phyloP scores from a whole-genome alignment of 1,140 invertebrate species.

The Halesus radiatus region DNA sequence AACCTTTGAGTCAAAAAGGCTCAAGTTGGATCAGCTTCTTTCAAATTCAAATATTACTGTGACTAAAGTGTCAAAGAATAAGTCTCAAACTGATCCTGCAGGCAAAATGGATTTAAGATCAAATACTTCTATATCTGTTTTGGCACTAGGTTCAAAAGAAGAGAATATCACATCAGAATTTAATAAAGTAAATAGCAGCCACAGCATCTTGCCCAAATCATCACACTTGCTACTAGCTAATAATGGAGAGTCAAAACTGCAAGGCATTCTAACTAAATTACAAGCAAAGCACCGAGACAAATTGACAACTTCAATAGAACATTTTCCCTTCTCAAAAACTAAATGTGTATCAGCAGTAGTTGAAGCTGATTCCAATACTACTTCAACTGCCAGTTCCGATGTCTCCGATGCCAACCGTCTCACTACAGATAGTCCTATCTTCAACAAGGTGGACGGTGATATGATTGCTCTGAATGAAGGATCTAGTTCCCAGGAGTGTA shows the following conservation, averaged over 20 bases:
- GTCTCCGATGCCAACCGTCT: conserved; percentile 57
- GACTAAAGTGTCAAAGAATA: conserved; percentile 58
- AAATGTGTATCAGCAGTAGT: conserved; percentile 60
- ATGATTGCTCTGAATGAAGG: conserved; percentile 66
- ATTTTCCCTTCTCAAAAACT: conserved; percentile 19
- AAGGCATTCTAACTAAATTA: conserved; percentile 66
- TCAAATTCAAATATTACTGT: conserved; percentile 64
- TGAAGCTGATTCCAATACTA: conserved; percentile 64
- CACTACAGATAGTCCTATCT: conserved; percentile 45
- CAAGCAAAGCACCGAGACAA: conserved; percentile 59
- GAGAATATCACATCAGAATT: conserved; percentile 44
- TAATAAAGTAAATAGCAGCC: conserved; percentile 37
- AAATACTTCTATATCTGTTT: conserved; percentile 42
- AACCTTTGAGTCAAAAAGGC: conserved; percentile 62
- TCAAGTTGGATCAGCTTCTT: conserved; percentile 66
- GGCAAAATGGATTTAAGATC: conserved; percentile 31
- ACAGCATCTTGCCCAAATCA: conserved; percentile 32
- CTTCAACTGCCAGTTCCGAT: conserved; percentile 58
- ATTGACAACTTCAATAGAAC: conserved; percentile 49
- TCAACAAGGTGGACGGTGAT: conserved; percentile 61
- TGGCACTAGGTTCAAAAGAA: conserved; percentile 46
- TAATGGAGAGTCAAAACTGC: conserved; percentile 68
- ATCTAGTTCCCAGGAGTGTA: conserved; percentile 65
- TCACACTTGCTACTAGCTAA: conserved; percentile 61
- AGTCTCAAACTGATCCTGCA: conserved; percentile 8